These are phyloP conservation scores for Calliopsis andreniformis DNA, from an alignment of 1,140 invertebrate genomes.

Conservation along the genomic window DNA sequence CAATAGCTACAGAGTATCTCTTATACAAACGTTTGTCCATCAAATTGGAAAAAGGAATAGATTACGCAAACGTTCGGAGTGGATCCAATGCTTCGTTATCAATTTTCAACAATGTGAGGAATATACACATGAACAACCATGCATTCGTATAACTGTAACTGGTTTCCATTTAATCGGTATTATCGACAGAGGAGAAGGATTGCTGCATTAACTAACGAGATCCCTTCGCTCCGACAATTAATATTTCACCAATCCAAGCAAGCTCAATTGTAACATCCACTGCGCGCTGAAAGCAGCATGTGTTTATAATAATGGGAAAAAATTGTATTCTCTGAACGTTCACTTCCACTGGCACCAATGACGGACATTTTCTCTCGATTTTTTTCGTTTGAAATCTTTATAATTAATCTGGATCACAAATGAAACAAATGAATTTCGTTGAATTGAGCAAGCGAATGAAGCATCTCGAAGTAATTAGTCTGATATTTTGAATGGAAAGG, in stretches of 20 bases:
- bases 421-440: too few species aligned
- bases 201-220: conserved; percentile 22
- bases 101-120: conserved; percentile 1
- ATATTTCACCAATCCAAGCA: conserved; percentile 14
- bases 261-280: not conserved
- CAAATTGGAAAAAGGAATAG: too few species aligned
- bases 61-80: not conserved
- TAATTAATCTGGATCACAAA: too few species aligned
- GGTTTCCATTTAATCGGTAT: conserved; percentile 26
- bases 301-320: not conserved
- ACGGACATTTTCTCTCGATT: too few species aligned
- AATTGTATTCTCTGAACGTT: conserved; percentile 18
- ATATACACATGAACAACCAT: not conserved
- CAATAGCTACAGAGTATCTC: too few species aligned
- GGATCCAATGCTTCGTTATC: not conserved
- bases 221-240: conserved; percentile 6
- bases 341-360: not conserved
- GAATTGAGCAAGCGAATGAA: too few species aligned
- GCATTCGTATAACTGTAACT: not conserved
- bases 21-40: too few species aligned
- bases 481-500: too few species aligned
- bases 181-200: not conserved
- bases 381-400: too few species aligned
- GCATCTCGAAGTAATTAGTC: too few species aligned
- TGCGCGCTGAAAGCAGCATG: conserved; percentile 1